Evolutionary conservation across 1,140 invertebrate genomes (phyloP).

Genomic region (Drosophila equinoxialis): DNA sequence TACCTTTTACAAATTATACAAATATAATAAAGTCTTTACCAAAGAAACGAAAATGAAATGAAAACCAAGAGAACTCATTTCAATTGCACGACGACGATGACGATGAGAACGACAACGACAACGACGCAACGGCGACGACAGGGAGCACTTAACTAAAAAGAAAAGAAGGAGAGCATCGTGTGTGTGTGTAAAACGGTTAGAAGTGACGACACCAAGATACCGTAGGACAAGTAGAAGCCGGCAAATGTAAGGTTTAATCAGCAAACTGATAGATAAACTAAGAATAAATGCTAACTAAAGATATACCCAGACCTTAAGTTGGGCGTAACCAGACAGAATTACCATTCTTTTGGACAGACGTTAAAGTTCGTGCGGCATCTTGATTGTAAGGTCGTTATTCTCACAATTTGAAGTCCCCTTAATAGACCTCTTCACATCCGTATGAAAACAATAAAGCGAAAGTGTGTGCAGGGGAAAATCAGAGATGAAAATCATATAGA

Average conservation of each 20-base stretch:
- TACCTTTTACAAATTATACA: constrained; percentile 24
- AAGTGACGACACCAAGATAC: not conserved
- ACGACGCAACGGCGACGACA: not conserved
- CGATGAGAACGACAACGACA: not conserved
- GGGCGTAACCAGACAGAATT: no score
- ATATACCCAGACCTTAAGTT: no score
- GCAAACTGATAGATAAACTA: not conserved
- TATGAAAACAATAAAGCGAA: constrained; percentile 32
- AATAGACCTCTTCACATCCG: constrained; percentile 26
- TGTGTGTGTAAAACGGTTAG: not conserved
- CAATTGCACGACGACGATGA: constrained; percentile 31
- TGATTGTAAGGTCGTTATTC: no score
- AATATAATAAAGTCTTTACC: constrained; percentile 41
- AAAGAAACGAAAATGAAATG: constrained; percentile 47
- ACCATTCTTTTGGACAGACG: no score
- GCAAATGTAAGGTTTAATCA: no score
- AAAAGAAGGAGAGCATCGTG: constrained; percentile 15
- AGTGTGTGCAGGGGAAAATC: not conserved
- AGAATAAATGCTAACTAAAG: no score
- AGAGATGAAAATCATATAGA: constrained; percentile 47
- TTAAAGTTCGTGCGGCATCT: no score
- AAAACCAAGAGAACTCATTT: constrained; percentile 49
- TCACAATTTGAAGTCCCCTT: not conserved
- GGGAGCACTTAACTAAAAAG: constrained; percentile 37
- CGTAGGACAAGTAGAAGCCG: not conserved